A percentile compares a stretch with the other conserved stretches of the same genome.
phyloP scores from a whole-genome alignment of 2,797 vertebrate genomes.

The Intellagama lesueurii region DNA sequence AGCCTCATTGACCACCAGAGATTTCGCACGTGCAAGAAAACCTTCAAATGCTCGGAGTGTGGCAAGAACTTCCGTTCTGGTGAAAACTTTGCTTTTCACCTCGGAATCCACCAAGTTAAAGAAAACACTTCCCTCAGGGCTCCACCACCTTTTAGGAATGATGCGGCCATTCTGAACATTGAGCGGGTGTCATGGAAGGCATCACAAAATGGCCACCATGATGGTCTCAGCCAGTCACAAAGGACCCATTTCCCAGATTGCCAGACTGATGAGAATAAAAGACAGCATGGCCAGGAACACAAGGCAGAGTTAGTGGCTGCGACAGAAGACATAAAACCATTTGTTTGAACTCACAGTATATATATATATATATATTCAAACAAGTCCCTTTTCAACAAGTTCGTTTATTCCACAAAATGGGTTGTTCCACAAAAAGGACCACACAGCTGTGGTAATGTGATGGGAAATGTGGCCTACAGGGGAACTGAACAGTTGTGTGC shows the following conservation, averaged over 20 bases:
- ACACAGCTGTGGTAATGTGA: too few species aligned
- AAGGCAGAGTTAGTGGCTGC: background rate
- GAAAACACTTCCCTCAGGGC: background rate
- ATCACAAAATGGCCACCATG: background rate
- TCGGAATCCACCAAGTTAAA: background rate
- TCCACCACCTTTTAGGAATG: background rate
- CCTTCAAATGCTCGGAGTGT: background rate
- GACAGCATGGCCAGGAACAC: background rate
- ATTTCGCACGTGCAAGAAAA: background rate
- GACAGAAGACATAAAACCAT: background rate
- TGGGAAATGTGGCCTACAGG: too few species aligned
- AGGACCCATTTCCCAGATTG: background rate
- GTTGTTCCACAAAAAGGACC: too few species aligned
- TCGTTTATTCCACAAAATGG: too few species aligned
- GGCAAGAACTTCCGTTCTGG: background rate
- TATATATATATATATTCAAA: too few species aligned
- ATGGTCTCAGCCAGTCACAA: background rate
- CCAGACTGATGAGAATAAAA: background rate
- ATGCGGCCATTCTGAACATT: background rate
- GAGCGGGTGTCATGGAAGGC: background rate
- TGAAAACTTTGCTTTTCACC: background rate
- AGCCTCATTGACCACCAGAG: background rate
- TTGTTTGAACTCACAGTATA: background rate
- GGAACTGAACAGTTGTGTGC: too few species aligned
- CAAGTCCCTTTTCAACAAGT: too few species aligned